Conservation (phyloP, 2,797 vertebrate species). For the Enteromius unitaeniatus region DNA sequence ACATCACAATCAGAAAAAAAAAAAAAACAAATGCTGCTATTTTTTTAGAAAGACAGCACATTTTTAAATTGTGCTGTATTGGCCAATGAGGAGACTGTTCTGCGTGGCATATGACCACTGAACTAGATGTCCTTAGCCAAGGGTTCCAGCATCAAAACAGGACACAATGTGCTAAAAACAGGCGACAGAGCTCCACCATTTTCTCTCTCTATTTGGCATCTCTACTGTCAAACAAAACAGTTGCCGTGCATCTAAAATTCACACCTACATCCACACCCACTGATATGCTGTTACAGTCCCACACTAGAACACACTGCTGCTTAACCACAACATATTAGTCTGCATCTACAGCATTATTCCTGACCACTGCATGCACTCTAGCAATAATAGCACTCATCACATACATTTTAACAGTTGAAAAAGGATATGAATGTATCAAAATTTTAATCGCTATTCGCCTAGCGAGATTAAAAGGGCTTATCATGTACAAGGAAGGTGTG, state of each 20-base stretch:
- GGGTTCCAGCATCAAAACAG: conserved; percentile 11
- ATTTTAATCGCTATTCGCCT: conserved; percentile 99
- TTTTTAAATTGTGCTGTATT: background rate
- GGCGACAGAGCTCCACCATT: background rate
- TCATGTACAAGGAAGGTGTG: conserved; percentile 99
- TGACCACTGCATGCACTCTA: conserved; percentile 6
- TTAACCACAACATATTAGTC: conserved; percentile 23
- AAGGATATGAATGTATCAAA: conserved; percentile 99
- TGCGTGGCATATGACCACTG: background rate
- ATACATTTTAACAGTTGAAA: conserved; percentile 69
- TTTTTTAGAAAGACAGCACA: background rate
- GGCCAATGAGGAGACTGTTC: conserved; percentile 3
- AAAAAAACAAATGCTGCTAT: conserved; percentile 5
- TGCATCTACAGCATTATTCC: conserved; percentile 9
- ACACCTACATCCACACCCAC: conserved; percentile 34
- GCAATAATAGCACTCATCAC: background rate
- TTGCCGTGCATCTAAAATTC: conserved; percentile 35
- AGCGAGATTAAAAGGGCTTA: conserved; percentile 97
- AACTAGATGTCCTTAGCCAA: background rate
- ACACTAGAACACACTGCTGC: background rate
- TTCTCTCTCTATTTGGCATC: conserved; percentile 20
- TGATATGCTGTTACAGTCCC: conserved; percentile 24
- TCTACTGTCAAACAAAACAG: conserved; percentile 16
- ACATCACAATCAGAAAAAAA: background rate
- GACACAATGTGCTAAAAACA: background rate